Percentiles rank a stretch among this genome's conserved stretches.
Evolutionary conservation across 1,140 invertebrate genomes (phyloP).

Genomic region (Aplysia californica): DNA sequence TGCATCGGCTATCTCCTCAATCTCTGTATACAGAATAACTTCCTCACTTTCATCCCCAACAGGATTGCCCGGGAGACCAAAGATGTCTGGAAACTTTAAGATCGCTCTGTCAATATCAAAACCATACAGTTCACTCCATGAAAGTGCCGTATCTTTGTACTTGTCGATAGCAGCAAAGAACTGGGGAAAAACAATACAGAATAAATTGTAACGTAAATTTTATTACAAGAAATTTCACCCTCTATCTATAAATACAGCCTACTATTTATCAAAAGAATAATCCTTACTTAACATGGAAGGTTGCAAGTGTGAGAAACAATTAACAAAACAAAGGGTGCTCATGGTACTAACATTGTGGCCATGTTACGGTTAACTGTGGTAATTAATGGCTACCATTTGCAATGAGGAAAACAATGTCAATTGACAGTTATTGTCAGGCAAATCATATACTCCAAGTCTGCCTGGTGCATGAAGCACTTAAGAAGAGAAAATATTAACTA

Average conservation of each 20-base stretch:
- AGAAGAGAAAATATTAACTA: too few relatives aligned
- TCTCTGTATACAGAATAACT: neutral
- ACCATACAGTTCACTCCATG: slow-evolving; percentile 39
- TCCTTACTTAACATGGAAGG: neutral
- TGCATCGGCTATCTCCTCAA: neutral
- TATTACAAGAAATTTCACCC: neutral
- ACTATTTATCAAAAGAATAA: neutral
- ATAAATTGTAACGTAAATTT: neutral
- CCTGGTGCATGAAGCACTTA: too few relatives aligned
- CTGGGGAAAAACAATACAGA: slow-evolving; percentile 28
- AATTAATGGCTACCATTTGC: too few relatives aligned
- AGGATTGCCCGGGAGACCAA: slow-evolving; percentile 7
- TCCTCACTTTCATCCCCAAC: neutral
- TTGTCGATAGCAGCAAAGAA: slow-evolving; percentile 33
- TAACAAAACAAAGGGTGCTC: too few relatives aligned
- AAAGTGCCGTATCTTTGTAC: slow-evolving; percentile 33
- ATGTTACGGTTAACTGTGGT: too few relatives aligned
- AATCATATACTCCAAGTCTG: too few relatives aligned
- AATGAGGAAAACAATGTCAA: too few relatives aligned
- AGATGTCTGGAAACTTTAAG: slow-evolving; percentile 32
- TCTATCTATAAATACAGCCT: neutral
- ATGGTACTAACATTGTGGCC: too few relatives aligned
- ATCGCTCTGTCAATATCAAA: slow-evolving; percentile 39
- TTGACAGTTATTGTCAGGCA: too few relatives aligned
- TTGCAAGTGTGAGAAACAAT: too few relatives aligned